Base-by-base conservation (phyloP, 2,113 vertebrate species). In the Malurus alboscapulatus region DNA sequence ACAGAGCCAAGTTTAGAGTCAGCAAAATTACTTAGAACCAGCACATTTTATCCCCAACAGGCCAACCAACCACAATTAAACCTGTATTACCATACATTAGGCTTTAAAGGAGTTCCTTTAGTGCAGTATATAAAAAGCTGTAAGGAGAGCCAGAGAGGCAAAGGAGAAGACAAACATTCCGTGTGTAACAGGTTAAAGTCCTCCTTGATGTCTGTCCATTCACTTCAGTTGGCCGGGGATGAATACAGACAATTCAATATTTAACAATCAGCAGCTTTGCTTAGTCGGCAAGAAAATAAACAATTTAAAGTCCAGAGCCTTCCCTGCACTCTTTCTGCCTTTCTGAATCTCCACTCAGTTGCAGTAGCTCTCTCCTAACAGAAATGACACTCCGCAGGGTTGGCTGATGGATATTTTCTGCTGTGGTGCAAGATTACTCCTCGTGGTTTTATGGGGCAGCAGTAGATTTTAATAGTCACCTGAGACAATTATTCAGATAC, bases 401-500 rank as follows among this genome's bases (percentile, higher is more conserved):
- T 78, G 89, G 62, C 76, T 92, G 72, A 61, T 87, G 83, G 87
- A 66, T 90, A 67, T 92, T 97, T 97, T 95, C 93, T 97, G 95
- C 87, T 92, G 93, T 36, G 27, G 88, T 77, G 82, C 92, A 94
- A 53, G 79, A 92, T 95, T 85, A 61, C 59, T 93, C 87, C 90
- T 94, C 15, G 3, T 91, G 92, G 83, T 90, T 96, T 96, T 96
- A 96, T 89, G 87, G 74, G 63, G 47, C 87, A 93, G 92, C 76
- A 78, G 62, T 74, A 94, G 93, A 69, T 65, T 95, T 96, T 95
- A 95, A 94, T 88, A 88, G 94, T 76, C 95, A 90, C 89, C 62
- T 3, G 92, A 96, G 96, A 95, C 95, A 96, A 93, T 95, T 95
- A 96, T 95, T 97, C 91, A 91, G 92, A 94, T 90, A 69, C 92